phyloP scores from a whole-genome alignment of 2,888 invertebrate species.

The Dione juno region DNA sequence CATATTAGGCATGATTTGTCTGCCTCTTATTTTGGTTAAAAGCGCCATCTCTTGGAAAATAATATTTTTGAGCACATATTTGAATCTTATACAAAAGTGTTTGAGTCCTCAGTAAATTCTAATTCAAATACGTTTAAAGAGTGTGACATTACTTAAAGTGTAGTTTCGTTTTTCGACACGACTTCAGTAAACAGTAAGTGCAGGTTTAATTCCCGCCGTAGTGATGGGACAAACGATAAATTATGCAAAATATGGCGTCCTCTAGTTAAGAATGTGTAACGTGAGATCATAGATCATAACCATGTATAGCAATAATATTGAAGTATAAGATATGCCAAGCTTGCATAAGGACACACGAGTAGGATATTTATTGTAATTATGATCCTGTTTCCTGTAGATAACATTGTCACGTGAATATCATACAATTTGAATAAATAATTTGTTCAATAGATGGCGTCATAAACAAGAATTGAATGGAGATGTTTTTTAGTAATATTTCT shows the following conservation, averaged over 20 bases:
- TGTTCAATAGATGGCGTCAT: not conserved
- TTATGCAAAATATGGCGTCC: slow-evolving; percentile 13
- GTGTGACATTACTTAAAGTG: no score
- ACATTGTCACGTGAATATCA: no score
- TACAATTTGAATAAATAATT: not conserved
- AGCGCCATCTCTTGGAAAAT: not conserved
- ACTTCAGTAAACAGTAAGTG: no score
- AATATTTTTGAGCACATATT: not conserved
- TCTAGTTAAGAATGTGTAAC: slow-evolving; percentile 26
- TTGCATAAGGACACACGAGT: slow-evolving; percentile 4
- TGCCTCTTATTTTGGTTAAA: not conserved
- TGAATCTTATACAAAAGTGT: no score
- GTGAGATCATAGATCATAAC: slow-evolving; percentile 15
- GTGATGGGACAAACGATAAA: not conserved
- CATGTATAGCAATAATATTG: slow-evolving; percentile 17
- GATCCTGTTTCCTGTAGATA: no score
- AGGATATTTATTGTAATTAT: not conserved
- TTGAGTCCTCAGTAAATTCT: no score
- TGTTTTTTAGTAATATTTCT: not conserved
- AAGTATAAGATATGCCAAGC: not conserved
- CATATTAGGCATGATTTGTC: not conserved
- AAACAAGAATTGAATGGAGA: not conserved
- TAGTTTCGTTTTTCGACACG: no score
- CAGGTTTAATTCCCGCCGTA: no score
- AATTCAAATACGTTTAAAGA: no score